Percentiles rank a stretch among this genome's conserved stretches.
Conservation (phyloP, 2,888 invertebrate genomes). For the Conops quadrifasciatus region DNA sequence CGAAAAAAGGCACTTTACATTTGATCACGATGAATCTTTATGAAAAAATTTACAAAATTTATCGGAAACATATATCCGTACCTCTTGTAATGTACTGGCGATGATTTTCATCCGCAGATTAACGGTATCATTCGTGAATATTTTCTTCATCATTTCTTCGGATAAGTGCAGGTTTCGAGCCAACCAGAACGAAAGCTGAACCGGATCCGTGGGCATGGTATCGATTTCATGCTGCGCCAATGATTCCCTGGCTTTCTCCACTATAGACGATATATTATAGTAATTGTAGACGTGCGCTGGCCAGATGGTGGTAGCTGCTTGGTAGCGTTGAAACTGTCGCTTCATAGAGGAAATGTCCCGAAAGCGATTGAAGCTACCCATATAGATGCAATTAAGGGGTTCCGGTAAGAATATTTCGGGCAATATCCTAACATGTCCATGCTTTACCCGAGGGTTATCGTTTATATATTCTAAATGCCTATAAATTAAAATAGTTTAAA, state of each 20-base stretch:
- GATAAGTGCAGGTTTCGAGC: constrained; percentile 78
- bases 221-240: constrained; percentile 60
- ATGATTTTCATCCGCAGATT: constrained; percentile 71
- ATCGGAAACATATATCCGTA: constrained; percentile 37
- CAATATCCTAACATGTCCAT: constrained; percentile 73
- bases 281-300: constrained; percentile 74
- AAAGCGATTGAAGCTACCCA: constrained; percentile 65
- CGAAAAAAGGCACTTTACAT: background rate
- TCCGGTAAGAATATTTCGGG: constrained; percentile 73
- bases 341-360: constrained; percentile 61
- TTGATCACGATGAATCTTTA: background rate
- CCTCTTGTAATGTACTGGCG: constrained; percentile 57
- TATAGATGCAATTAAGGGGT: constrained; percentile 66
- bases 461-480: constrained; percentile 59
- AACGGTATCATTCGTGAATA: constrained; percentile 75
- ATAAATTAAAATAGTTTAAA: constrained; percentile 20
- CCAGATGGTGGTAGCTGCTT: constrained; percentile 71
- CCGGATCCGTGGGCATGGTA: constrained; percentile 73
- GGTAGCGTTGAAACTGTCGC: constrained; percentile 58
- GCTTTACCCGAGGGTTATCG: constrained; percentile 61
- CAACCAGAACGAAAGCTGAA: constrained; percentile 81
- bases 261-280: constrained; percentile 68
- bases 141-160: constrained; percentile 70
- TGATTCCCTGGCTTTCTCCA: constrained; percentile 62
- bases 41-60: background rate